Evolutionary conservation across 2,797 vertebrate genomes (phyloP), one percentile per base, ranked within the genome.

Genomic region (Emys orbicularis): DNA sequence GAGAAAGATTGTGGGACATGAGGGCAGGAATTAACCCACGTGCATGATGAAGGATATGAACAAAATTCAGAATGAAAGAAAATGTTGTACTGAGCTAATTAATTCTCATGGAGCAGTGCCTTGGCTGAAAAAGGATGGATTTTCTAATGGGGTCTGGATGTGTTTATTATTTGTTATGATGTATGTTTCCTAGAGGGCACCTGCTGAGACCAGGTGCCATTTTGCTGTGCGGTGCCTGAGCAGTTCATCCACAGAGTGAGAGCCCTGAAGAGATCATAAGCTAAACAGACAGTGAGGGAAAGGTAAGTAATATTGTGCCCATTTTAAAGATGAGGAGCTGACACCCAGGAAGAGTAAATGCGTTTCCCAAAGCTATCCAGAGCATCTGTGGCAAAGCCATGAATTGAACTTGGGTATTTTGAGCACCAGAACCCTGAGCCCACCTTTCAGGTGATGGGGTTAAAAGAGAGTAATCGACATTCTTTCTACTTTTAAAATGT

Each of bases 401-500:
- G 12, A 91, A 82, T 72, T 68, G 94, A 74, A 47, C 12, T 53
- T 37, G 37, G 31, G 56, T 50, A 83, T 65, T 49, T 89, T 86
- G 11, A 56, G 81, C 56, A 15, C 74, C 92, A 92, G 53, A 87
- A 88, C 87, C 86, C 81, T 87, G 7, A 74, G 16, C 5, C 94
- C 83, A 44, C 74, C 83, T 41, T 81, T 87, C 84, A 53, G 31
- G 25, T 86, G 81, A 31, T 10, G 72, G 44, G 59, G 90, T 68
- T 79, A 37, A 56, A 37, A 86, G 31, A 27, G 41, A 82, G 61
- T 29, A 44, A 41, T 8, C 50, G 25, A 6, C 13, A 5, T 54
- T 84, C 25, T 91, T 59, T 91, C 59, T n/a, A 41, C 15, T 84
- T 91, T 93, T 90, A 31, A 96, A 95, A 83, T 41, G 18, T 44